phyloP scores from a whole-genome alignment of 2,797 vertebrate genomes.

The Hypotaenidia okinawae region DNA sequence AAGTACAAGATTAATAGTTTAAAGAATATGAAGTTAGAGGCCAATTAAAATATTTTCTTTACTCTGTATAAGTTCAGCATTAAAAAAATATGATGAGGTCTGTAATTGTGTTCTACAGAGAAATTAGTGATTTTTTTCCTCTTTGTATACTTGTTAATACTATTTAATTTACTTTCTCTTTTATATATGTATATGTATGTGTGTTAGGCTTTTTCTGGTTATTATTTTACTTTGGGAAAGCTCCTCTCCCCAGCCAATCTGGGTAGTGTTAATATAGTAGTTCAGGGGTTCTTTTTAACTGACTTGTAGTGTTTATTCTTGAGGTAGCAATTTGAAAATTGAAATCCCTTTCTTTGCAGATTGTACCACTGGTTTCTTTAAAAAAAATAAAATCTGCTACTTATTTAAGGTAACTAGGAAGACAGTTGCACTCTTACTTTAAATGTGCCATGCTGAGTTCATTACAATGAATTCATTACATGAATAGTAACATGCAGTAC shows the following conservation, averaged over 20 bases:
- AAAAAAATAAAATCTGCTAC: not conserved
- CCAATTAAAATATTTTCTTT: constrained; percentile 4
- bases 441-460: not conserved
- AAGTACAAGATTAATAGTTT: not conserved
- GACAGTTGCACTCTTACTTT: not conserved
- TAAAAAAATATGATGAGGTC: not conserved
- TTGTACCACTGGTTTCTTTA: not conserved
- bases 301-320: not conserved
- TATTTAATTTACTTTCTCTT: not conserved
- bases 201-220: too few species aligned
- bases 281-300: not conserved
- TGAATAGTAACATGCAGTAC: not conserved
- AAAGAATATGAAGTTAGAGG: not conserved
- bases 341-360: not conserved
- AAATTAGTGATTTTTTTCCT: not conserved
- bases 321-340: not conserved
- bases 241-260: not conserved
- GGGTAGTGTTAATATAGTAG: not conserved
- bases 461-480: too few species aligned
- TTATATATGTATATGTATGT: too few species aligned
- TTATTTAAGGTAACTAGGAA: not conserved
- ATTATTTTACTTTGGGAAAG: too few species aligned
- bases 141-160: not conserved
- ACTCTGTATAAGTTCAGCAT: not conserved
- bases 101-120: not conserved